These are phyloP conservation scores for Scelioninae gen. 1 DNA, from an alignment of 2,888 invertebrate genomes.

Conservation along the genomic window DNA sequence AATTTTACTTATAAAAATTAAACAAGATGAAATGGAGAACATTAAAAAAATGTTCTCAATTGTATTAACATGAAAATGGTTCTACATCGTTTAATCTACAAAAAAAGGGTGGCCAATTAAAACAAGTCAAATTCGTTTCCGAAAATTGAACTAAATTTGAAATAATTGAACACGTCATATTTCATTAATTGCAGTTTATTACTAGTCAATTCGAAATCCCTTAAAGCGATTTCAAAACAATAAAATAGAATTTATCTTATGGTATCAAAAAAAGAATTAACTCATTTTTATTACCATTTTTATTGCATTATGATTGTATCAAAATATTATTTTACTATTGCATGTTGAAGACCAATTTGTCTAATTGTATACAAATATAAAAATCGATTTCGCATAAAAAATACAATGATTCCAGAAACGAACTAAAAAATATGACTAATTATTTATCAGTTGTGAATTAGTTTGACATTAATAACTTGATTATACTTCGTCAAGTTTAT, in stretches of 20 bases:
- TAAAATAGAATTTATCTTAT: neutral
- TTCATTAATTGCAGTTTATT: neutral
- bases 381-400: too few relatives aligned
- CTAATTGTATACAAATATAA: too few relatives aligned
- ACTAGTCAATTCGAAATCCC: constrained; percentile 6
- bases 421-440: too few relatives aligned
- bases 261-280: neutral
- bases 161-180: neutral
- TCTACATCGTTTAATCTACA: neutral
- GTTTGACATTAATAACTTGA: too few relatives aligned
- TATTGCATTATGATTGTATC: neutral
- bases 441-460: too few relatives aligned
- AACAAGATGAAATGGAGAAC: too few relatives aligned
- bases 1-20: too few relatives aligned
- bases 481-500: too few relatives aligned
- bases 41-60: too few relatives aligned
- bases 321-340: too few relatives aligned
- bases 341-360: too few relatives aligned
- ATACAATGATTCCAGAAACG: too few relatives aligned
- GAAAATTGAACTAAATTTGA: neutral
- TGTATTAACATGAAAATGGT: neutral
- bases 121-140: constrained; percentile 1
- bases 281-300: neutral
- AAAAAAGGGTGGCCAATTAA: neutral
- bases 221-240: constrained; percentile 14